Evolutionary conservation across 2,888 invertebrate species (phyloP), one percentile per base, ranked within the genome.

Genomic region (Odontomyia ornata): DNA sequence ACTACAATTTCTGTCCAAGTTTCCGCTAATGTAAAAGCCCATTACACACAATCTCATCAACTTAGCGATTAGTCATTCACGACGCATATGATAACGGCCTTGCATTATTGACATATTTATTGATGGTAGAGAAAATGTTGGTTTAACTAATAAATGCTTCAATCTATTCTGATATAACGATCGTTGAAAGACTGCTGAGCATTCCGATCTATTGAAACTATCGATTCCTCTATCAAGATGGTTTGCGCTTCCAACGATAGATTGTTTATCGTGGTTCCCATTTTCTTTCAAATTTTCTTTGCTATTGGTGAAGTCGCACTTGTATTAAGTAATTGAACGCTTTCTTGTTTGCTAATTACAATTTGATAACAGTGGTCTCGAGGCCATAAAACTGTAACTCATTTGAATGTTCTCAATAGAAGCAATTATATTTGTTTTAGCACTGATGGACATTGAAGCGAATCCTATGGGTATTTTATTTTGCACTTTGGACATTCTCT

Each of bases 1-100:
- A n/a, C n/a, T 13, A 60, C 25, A 21, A 7, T 5, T 60, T 60
- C 23, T 3, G n/a, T n/a, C n/a, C n/a, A 65, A 65, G 30, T 30
- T 36, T 36, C 65, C 65, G 18, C 62, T 25, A 60, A 5, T 18
- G 25, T 52, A 52, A 25, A 60, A 4, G 9, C 21, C n/a, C 60
- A 18, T 36, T 36, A 36, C 60, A 25, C 46, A 43, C 46, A 21
- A 43, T 67, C 43, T 43, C 15, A 18, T 3, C 9, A 5, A 9
- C 36, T 36, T 36, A 36, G 36, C 46, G 69, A 46, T 69, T 69
- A 69, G 46, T 69, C 69, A 69, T 47, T 21, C 69, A 25, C 23
- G 43, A 47, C 21, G 69, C 46, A 46, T 47, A 65, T 52, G 11
- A 47, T 23, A 23, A 69, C 69, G 69, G 30, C 69, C 69, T 69